Conservation (phyloP, 2,797 vertebrate species). For the Helicolenus hilgendorfi region DNA sequence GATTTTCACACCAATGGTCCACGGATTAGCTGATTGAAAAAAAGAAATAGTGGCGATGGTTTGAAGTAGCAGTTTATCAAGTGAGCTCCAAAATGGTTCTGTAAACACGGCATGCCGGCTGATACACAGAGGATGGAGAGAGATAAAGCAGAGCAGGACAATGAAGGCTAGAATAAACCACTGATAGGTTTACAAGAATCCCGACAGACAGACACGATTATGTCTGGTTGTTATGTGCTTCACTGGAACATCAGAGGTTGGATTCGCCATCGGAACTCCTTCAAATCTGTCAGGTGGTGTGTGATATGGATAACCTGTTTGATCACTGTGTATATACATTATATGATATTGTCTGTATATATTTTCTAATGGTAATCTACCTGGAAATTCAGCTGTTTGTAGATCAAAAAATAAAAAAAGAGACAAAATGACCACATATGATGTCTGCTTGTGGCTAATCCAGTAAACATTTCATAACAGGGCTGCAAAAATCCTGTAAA, state of each 20-base stretch:
- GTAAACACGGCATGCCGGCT: conserved; percentile 37
- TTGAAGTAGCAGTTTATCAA: conserved; percentile 58
- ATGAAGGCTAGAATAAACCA: conserved; percentile 28
- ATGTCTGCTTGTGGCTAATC: neutral
- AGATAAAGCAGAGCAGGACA: neutral
- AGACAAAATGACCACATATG: neutral
- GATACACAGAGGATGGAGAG: conserved; percentile 16
- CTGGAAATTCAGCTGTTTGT: neutral
- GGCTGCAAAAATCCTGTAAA: neutral
- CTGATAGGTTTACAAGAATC: neutral
- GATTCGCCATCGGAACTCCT: neutral
- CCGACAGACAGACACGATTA: neutral
- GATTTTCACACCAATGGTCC: conserved; percentile 61
- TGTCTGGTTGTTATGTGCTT: neutral
- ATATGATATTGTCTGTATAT: neutral
- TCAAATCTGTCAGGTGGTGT: neutral
- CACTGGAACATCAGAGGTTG: neutral
- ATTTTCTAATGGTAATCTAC: neutral
- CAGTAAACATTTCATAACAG: neutral
- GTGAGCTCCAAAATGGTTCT: conserved; percentile 37
- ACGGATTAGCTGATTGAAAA: conserved; percentile 39
- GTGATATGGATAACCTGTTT: neutral
- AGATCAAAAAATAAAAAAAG: neutral
- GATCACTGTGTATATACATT: neutral
- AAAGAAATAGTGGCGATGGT: conserved; percentile 9